Conservation (phyloP, 1,140 invertebrate genomes). For the Drosophila littoralis region DNA sequence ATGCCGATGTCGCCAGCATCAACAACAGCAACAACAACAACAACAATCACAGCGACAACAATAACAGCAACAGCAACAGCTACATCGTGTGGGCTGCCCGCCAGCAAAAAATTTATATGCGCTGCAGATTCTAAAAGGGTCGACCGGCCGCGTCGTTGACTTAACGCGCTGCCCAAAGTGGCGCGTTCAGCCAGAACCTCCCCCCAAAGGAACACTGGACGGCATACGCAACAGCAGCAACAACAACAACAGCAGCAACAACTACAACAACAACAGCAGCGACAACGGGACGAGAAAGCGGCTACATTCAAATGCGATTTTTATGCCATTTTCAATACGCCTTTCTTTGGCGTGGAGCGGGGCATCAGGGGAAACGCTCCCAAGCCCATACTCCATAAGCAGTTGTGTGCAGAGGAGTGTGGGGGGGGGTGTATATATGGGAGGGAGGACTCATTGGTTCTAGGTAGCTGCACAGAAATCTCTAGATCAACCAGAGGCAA, state of each 20-base stretch:
- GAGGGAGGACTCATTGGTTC: slow-evolving; percentile 11
- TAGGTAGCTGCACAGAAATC: slow-evolving; percentile 62
- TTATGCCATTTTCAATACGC: slow-evolving; percentile 81
- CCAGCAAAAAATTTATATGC: slow-evolving; percentile 74
- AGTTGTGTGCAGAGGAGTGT: slow-evolving; percentile 3
- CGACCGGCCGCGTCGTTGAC: slow-evolving; percentile 63
- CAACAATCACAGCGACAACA: slow-evolving; percentile 27
- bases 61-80: slow-evolving; percentile 21
- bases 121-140: slow-evolving; percentile 79
- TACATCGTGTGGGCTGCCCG: slow-evolving; percentile 54
- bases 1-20: slow-evolving; percentile 67
- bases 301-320: slow-evolving; percentile 84
- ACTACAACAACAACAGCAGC: slow-evolving; percentile 8
- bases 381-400: slow-evolving; percentile 29
- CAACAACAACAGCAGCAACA: slow-evolving; percentile 26
- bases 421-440: background rate
- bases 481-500: slow-evolving; percentile 60
- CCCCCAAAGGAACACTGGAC: slow-evolving; percentile 50
- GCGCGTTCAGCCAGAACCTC: slow-evolving; percentile 45
- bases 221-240: slow-evolving; percentile 37
- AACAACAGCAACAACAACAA: slow-evolving; percentile 38
- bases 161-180: slow-evolving; percentile 64
- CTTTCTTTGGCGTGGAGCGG: slow-evolving; percentile 33
- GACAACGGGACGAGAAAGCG: slow-evolving; percentile 33
- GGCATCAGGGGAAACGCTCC: background rate